Percentiles rank a stretch among this genome's conserved stretches.
Conservation (phyloP, 2,113 vertebrate genomes). For the Cyprinodon tularosa region DNA sequence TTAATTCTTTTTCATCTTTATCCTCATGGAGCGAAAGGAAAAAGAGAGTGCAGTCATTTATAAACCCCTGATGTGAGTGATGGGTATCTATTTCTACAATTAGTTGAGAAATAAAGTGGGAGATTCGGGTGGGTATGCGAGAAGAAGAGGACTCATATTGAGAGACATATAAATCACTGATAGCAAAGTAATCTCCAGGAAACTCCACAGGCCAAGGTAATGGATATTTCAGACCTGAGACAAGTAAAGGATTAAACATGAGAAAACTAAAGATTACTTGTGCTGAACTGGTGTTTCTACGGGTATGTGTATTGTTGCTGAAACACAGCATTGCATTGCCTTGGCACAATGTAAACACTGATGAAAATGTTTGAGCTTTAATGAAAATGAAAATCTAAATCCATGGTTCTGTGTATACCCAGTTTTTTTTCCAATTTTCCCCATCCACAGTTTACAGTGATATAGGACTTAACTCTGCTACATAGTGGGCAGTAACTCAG, state of each 20-base stretch:
- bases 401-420: not conserved
- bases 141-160: slow-evolving; percentile 25
- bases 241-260: slow-evolving; percentile 51
- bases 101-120: slow-evolving; percentile 23
- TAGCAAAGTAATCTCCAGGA: slow-evolving; percentile 59
- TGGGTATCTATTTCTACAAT: slow-evolving; percentile 60
- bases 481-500: slow-evolving; percentile 19
- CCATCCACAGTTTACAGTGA: not conserved
- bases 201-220: slow-evolving; percentile 53
- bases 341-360: slow-evolving; percentile 5
- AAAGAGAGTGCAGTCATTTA: slow-evolving; percentile 40
- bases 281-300: not conserved
- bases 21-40: not conserved
- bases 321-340: not conserved
- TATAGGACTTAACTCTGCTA: slow-evolving; percentile 6
- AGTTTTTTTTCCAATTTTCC: not conserved
- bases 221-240: slow-evolving; percentile 54
- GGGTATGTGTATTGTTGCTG: not conserved
- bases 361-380: slow-evolving; percentile 16
- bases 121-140: not conserved
- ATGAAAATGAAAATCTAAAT: slow-evolving; percentile 6
- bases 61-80: slow-evolving; percentile 36
- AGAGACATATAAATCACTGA: slow-evolving; percentile 57
- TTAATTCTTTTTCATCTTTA: not conserved
- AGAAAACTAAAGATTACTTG: slow-evolving; percentile 57